A percentile compares a stretch with the other conserved stretches of the same genome.
Evolutionary conservation across 2,888 invertebrate genomes (phyloP).

Genomic region (Terebella lapidaria): DNA sequence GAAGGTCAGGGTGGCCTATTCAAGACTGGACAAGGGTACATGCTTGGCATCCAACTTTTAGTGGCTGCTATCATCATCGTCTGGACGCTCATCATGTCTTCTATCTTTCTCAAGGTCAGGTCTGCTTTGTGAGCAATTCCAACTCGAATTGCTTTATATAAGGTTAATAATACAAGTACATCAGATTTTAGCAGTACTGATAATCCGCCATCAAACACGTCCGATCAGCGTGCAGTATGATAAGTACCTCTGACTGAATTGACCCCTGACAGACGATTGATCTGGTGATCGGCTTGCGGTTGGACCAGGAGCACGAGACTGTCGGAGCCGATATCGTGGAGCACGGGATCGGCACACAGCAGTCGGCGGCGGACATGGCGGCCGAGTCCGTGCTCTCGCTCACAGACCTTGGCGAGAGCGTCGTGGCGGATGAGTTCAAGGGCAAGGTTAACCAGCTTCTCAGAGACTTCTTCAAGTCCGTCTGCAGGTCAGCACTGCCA

Average conservation of each 20-base stretch:
- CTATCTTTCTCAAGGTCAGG: conserved; percentile 67
- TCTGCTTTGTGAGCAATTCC: too few relatives aligned
- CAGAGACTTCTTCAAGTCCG: neutral
- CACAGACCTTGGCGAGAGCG: neutral
- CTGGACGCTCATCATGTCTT: conserved; percentile 74
- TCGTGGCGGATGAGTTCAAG: neutral
- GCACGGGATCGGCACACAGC: neutral
- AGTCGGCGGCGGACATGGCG: neutral
- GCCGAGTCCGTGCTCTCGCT: neutral
- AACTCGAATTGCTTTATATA: too few relatives aligned
- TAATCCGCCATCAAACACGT: too few relatives aligned
- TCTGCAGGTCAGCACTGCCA: neutral
- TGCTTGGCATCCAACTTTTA: conserved; percentile 76
- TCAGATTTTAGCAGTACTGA: too few relatives aligned
- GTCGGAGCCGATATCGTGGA: conserved; percentile 4
- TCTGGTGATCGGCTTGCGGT: conserved; percentile 3
- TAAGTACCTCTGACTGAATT: too few relatives aligned
- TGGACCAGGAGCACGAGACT: neutral
- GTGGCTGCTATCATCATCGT: conserved; percentile 66
- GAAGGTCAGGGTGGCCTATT: conserved; percentile 36
- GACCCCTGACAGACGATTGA: conserved; percentile 4
- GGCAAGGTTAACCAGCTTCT: neutral
- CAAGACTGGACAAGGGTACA: conserved; percentile 76
- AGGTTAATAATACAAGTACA: too few relatives aligned
- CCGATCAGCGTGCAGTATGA: too few relatives aligned